phyloP scores from a whole-genome alignment of 2,888 invertebrate species.

The Eilema griseolum region DNA sequence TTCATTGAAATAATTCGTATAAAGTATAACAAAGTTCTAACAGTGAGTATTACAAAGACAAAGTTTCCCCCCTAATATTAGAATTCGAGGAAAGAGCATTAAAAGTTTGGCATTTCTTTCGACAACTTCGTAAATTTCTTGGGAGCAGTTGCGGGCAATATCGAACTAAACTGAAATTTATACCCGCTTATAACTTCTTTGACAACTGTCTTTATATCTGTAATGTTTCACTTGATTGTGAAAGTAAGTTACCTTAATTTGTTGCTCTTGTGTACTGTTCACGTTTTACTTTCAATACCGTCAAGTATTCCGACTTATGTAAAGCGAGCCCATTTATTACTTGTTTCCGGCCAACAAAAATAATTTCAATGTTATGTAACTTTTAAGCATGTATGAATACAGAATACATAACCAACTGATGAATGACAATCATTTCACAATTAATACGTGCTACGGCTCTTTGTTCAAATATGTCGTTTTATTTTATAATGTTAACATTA shows the following conservation, averaged over 20 bases:
- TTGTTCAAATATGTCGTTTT: background rate
- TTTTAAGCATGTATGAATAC: background rate
- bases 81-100: conserved; percentile 76
- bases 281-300: conserved; percentile 20
- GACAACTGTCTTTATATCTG: conserved; percentile 63
- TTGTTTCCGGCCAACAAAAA: background rate
- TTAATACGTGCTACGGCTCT: conserved; percentile 9
- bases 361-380: background rate
- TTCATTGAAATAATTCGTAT: conserved; percentile 40
- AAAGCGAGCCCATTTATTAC: background rate
- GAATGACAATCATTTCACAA: conserved; percentile 2
- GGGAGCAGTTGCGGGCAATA: conserved; percentile 69
- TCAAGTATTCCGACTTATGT: background rate
- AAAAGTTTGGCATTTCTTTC: conserved; percentile 77
- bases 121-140: conserved; percentile 68
- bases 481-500: background rate
- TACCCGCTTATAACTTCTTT: conserved; percentile 74
- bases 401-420: background rate
- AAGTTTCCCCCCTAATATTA: conserved; percentile 74
- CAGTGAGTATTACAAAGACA: conserved; percentile 40
- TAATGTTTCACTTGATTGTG: conserved; percentile 68
- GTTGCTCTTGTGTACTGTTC: conserved; percentile 32
- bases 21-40: conserved; percentile 58
- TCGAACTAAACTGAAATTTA: conserved; percentile 78
- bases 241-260: conserved; percentile 62